Percentiles rank a stretch among this genome's conserved stretches.
Evolutionary conservation across 2,113 vertebrate genomes (phyloP).

Genomic region (Cyphomyrus plagiostoma): DNA sequence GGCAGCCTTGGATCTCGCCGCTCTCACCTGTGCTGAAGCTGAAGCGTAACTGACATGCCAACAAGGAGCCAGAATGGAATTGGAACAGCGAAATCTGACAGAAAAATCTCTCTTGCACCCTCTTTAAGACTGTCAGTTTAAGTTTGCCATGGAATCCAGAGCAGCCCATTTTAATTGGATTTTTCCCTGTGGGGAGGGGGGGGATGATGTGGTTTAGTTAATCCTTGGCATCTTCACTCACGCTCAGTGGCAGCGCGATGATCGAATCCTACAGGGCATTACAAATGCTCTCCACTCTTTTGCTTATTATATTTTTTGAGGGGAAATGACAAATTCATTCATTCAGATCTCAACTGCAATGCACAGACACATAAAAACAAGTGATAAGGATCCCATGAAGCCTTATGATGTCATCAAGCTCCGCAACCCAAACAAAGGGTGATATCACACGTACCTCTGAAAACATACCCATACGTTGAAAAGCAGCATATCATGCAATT

Average conservation of each 20-base stretch:
- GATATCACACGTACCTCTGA: not conserved
- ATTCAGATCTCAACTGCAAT: conserved; percentile 35
- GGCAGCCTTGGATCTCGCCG: not conserved
- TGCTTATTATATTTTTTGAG: conserved; percentile 2
- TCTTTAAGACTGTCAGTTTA: conserved; percentile 11
- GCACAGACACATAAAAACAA: conserved; percentile 41
- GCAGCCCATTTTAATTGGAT: conserved; percentile 22
- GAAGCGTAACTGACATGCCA: not conserved
- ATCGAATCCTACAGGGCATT: conserved; percentile 21
- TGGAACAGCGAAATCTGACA: not conserved
- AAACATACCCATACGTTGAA: not conserved
- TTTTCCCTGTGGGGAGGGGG: conserved; percentile 9
- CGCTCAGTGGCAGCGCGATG: conserved; percentile 8
- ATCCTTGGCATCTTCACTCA: conserved; percentile 30
- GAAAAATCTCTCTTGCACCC: conserved; percentile 11
- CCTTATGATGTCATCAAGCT: conserved; percentile 64
- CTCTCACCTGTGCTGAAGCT: not conserved
- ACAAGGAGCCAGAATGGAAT: not conserved
- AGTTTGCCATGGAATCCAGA: conserved; percentile 21
- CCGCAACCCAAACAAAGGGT: conserved; percentile 48
- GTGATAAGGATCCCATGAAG: conserved; percentile 60
- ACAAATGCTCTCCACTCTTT: conserved; percentile 9
- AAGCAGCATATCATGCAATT: not conserved
- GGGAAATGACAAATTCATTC: not conserved
- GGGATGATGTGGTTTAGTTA: conserved; percentile 10